Conservation (phyloP, 2,113 vertebrate species). For the Corythoichthys haematopterus region DNA sequence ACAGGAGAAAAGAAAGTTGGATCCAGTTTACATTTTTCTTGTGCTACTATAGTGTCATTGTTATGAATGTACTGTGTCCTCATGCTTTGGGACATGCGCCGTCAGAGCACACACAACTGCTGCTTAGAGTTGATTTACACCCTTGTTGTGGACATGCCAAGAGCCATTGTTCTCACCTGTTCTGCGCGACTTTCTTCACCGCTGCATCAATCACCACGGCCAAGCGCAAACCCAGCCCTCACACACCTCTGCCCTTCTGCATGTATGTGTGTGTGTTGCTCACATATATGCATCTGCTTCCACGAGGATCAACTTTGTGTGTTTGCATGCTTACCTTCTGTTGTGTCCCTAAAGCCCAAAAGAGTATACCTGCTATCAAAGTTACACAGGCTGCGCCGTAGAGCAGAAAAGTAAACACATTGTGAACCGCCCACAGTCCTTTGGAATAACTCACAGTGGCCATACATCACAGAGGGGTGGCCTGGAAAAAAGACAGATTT, state of each 20-base stretch:
- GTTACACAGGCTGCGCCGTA: conserved; percentile 25
- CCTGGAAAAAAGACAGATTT: conserved; percentile 47
- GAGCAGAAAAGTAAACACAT: conserved; percentile 52
- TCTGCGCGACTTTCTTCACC: conserved; percentile 13
- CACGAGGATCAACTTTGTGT: not conserved
- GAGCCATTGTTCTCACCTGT: conserved; percentile 8
- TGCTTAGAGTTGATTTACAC: conserved; percentile 20
- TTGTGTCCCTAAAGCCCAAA: conserved; percentile 39
- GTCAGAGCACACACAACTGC: conserved; percentile 3
- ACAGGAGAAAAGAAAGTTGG: not conserved
- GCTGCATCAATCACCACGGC: conserved; percentile 45
- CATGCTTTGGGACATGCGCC: conserved; percentile 8
- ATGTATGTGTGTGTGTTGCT: conserved; percentile 2
- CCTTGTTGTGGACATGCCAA: conserved; percentile 10
- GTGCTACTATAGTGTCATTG: not conserved
- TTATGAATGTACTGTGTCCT: not conserved
- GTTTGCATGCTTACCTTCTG: conserved; percentile 13
- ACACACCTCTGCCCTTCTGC: conserved; percentile 7
- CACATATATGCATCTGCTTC: conserved; percentile 6
- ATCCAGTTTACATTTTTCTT: not conserved
- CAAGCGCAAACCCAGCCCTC: conserved; percentile 6
- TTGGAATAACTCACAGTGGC: conserved; percentile 39
- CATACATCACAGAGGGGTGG: conserved; percentile 59
- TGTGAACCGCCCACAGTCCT: conserved; percentile 42
- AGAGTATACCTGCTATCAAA: conserved; percentile 31